Percentiles rank a stretch among this genome's conserved stretches.
These are phyloP conservation scores for Sorex araneus DNA, from an alignment of 2,113 vertebrate species.

Conservation along the genomic window DNA sequence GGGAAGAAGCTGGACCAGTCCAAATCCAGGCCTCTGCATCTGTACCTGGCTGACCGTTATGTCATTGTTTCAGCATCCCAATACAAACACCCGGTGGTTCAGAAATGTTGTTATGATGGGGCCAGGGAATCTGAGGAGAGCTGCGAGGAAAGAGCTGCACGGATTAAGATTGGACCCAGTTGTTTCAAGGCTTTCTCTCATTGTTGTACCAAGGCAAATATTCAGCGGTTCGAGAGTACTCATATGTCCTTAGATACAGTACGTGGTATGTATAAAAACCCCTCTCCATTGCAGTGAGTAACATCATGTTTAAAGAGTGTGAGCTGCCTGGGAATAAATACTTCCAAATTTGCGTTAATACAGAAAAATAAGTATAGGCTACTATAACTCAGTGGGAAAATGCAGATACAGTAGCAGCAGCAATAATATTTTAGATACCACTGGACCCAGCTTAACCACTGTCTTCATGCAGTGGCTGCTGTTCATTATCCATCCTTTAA, in stretches of 20 bases:
- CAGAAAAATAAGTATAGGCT: not conserved
- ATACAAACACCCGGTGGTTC: not conserved
- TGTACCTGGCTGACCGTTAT: not conserved
- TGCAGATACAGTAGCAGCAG: not conserved
- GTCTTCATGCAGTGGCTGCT: not conserved
- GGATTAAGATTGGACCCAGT: not conserved
- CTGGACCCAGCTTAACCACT: not conserved
- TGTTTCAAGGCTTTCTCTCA: not conserved
- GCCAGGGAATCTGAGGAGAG: fast-evolving
- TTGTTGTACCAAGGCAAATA: not conserved
- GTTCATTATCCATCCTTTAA: not conserved
- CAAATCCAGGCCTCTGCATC: not conserved
- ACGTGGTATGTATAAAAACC: no score
- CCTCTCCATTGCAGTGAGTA: no score
- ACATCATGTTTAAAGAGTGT: not conserved
- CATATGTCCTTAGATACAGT: no score
- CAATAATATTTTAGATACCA: not conserved
- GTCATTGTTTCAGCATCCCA: not conserved
- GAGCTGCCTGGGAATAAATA: not conserved
- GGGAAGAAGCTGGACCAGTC: not conserved
- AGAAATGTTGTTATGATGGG: not conserved
- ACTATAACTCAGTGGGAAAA: not conserved
- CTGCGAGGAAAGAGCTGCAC: fast-evolving
- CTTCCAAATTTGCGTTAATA: not conserved
- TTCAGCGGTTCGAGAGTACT: fast-evolving